Base-by-base conservation (phyloP, 1,140 invertebrate species). In the Lamellibrachia luymesi region DNA sequence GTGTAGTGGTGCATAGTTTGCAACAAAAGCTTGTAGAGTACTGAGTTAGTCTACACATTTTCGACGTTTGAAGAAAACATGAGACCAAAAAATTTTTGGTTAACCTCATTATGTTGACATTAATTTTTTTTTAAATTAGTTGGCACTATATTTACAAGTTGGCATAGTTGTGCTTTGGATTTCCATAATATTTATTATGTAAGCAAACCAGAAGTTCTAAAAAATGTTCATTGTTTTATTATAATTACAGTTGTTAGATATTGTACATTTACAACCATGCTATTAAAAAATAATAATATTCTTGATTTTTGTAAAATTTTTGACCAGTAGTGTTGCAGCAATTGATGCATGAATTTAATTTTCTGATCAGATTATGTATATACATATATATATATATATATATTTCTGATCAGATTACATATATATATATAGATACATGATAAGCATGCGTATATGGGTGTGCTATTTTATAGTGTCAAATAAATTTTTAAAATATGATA, bases 301-400 rank as follows among this genome's bases (percentile, higher is more conserved):
- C 27, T 90, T 92, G 90, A 92, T 38, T 38, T 38, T 38, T 4
- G 64, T 80, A 80, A 8, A 80, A 80, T 2, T 80, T 10, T 10
- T 80, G 64, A 80, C 8, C 7, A 80, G 64, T 80, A 80, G 64
- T 22, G 64, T 22, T 22, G 25, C 50, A 80, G 10, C 8, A 38
- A 50, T 90, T 50, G 17, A 50, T 50, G 80, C 50, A 52, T 38
- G 38, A 38, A 38, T 38, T 25, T 51, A 2, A 93, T 56, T 25
- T 90, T 56, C 50, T 56, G 4, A 80, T 93, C 50, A 93, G 52
- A 51, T 56, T 93, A 92, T 22, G 25, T 1, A 6, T 51, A 92
- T 90, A 50, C 4, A 64, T 91, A 90, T n/a, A 51, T 92, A 56
- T 13, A 56, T 56, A 13, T 13, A 56, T 56, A 13, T 56, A 13